A percentile compares a stretch with the other conserved stretches of the same genome.
These are phyloP conservation scores for Sebastolobus altivelis DNA, from an alignment of 2,797 vertebrate species.

Conservation along the genomic window DNA sequence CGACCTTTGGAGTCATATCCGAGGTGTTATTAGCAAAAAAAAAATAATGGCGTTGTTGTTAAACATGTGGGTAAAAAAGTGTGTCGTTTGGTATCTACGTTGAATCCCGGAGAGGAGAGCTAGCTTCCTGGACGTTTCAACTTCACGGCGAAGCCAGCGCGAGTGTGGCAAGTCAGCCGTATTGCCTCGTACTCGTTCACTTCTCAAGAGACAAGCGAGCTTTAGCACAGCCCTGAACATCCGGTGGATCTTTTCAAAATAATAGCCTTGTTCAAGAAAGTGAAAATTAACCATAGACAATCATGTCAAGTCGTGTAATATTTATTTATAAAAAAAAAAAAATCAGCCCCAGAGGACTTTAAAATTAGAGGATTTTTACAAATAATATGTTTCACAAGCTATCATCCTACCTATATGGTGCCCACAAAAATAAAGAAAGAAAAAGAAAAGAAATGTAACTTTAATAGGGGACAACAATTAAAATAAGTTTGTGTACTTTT, in stretches of 20 bases:
- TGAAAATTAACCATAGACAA: no score
- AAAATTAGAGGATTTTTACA: background rate
- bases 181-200: background rate
- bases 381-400: background rate
- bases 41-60: background rate
- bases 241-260: slow-evolving; percentile 56
- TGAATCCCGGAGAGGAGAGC: background rate
- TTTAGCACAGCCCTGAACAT: rapidly evolving
- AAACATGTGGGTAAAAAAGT: background rate
- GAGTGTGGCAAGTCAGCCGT: slow-evolving; percentile 38
- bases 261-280: background rate
- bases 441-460: background rate
- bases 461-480: rapidly evolving
- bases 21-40: background rate
- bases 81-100: background rate
- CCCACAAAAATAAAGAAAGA: background rate
- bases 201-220: background rate
- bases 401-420: background rate
- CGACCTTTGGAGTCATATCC: slow-evolving; percentile 29
- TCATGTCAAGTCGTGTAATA: no score
- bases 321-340: background rate
- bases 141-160: slow-evolving; percentile 47
- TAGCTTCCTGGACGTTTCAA: slow-evolving; percentile 23
- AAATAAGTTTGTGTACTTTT: background rate
- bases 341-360: no score